Percentiles rank a stretch among this genome's conserved stretches.
phyloP scores from a whole-genome alignment of 1,140 invertebrate species.

The Spodoptera litura region DNA sequence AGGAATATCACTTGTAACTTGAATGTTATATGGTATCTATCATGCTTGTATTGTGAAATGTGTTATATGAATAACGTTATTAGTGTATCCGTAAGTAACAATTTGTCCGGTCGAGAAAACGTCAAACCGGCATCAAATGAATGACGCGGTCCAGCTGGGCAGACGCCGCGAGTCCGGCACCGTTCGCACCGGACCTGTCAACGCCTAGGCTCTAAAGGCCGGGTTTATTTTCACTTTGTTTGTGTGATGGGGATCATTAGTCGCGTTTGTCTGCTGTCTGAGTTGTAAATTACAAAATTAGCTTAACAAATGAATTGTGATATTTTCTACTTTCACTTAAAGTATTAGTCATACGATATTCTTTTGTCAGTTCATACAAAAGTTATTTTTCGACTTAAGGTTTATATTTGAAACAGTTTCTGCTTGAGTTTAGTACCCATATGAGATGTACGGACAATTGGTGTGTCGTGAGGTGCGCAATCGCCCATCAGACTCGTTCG shows the following conservation, averaged over 20 bases:
- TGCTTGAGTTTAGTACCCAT: background rate
- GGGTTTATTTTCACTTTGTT: slow-evolving; percentile 41
- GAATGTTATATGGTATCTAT: background rate
- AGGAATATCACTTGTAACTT: background rate
- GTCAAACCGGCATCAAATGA: slow-evolving; percentile 37
- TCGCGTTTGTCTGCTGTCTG: slow-evolving; percentile 1
- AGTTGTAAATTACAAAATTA: slow-evolving; percentile 11
- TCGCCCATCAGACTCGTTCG: slow-evolving; percentile 59
- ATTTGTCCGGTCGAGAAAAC: slow-evolving; percentile 16
- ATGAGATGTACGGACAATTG: slow-evolving; percentile 48
- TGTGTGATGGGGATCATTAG: slow-evolving; percentile 21
- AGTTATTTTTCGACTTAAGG: background rate
- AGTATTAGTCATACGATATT: slow-evolving; percentile 12
- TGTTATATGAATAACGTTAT: slow-evolving; percentile 30
- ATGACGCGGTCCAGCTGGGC: slow-evolving; percentile 21
- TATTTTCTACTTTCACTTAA: slow-evolving; percentile 23
- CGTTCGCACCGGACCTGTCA: slow-evolving; percentile 5
- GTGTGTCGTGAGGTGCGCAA: slow-evolving; percentile 63
- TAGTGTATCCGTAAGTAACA: background rate
- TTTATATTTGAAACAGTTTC: slow-evolving; percentile 16
- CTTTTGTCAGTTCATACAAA: background rate
- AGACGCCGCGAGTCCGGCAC: slow-evolving; percentile 8
- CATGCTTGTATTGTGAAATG: background rate
- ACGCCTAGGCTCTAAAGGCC: slow-evolving; percentile 24
- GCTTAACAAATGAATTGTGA: slow-evolving; percentile 10